These are phyloP conservation scores for Cylindroiulus punctatus DNA, from an alignment of 2,888 invertebrate species.

Conservation along the genomic window DNA sequence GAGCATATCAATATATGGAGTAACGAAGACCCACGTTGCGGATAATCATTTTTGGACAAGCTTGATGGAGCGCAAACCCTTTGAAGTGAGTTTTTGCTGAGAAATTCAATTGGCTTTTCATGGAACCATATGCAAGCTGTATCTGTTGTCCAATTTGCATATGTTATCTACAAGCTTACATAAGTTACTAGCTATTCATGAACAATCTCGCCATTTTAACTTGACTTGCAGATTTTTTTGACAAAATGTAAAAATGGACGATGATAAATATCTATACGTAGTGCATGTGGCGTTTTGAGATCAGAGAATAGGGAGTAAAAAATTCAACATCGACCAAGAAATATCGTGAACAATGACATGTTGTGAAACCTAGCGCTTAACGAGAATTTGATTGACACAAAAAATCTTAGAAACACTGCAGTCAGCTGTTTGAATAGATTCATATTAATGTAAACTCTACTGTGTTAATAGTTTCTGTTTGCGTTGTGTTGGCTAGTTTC, in stretches of 20 bases:
- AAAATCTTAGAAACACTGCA: neutral
- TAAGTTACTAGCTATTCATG: neutral
- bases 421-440: neutral
- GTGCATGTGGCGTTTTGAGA: neutral
- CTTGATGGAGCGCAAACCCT: neutral
- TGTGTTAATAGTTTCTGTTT: too few species aligned
- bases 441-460: too few species aligned
- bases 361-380: neutral
- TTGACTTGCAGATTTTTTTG: neutral
- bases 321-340: slow-evolving; percentile 2
- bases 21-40: too few species aligned
- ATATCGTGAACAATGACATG: slow-evolving; percentile 32
- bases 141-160: too few species aligned
- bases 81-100: neutral
- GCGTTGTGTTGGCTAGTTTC: too few species aligned
- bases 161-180: too few species aligned
- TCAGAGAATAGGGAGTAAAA: neutral
- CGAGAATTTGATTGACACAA: neutral
- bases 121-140: too few species aligned
- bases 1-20: too few species aligned
- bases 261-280: neutral
- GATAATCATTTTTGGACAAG: neutral
- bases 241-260: slow-evolving; percentile 7
- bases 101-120: too few species aligned
- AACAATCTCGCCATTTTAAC: neutral